These are phyloP conservation scores for Agrochola lota DNA, from an alignment of 2,888 invertebrate genomes.

Conservation along the genomic window DNA sequence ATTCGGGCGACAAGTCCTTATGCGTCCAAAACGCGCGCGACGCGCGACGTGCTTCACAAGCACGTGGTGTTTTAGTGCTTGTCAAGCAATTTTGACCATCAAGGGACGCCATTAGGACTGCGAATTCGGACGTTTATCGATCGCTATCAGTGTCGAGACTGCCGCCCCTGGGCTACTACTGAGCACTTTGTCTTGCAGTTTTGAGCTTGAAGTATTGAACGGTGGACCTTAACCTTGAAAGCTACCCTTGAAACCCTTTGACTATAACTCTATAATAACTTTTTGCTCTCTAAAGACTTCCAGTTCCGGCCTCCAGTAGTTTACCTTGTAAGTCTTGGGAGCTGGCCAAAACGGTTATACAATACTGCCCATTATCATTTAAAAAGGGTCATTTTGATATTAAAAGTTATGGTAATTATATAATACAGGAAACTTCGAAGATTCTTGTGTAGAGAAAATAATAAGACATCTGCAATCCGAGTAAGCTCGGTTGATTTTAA, in stretches of 20 bases:
- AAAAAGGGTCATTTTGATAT: conserved; percentile 34
- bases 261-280: not conserved
- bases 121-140: no score
- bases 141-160: no score
- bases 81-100: no score
- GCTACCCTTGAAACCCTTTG: not conserved
- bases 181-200: not conserved
- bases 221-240: conserved; percentile 27
- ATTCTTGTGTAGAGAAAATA: conserved; percentile 39
- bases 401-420: conserved; percentile 34
- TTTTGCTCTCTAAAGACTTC: not conserved
- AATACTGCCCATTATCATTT: conserved; percentile 12
- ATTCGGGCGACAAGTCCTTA: no score
- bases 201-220: not conserved
- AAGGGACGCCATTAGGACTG: no score
- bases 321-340: conserved; percentile 22
- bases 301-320: conserved; percentile 13
- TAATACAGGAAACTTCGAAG: conserved; percentile 40
- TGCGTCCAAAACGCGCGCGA: no score
- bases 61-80: no score
- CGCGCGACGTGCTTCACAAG: no score
- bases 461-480: conserved; percentile 61
- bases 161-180: not conserved
- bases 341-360: not conserved
- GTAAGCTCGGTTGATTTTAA: conserved; percentile 58